Base-by-base conservation (phyloP, 2,797 vertebrate species). In the Enteromius trimaculatus region DNA sequence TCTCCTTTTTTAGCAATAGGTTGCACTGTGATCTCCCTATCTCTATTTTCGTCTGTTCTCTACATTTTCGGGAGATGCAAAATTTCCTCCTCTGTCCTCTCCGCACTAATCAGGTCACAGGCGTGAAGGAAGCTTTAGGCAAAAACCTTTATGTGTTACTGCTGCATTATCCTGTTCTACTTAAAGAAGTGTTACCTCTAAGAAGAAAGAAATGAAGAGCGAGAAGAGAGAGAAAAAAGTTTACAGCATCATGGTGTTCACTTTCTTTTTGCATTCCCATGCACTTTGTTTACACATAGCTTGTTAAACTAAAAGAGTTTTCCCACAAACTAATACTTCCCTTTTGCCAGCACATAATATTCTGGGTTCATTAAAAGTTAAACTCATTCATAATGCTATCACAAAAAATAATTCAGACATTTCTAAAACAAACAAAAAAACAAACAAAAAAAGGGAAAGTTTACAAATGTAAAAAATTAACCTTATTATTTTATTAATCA, bases 281-380 rank as follows among this genome's bases (percentile, higher is more conserved):
- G 94, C 94, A 96, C 94, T 95, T 95, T 96, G 95, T 96, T 96
- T 95, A 95, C 95, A 95, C 93, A 94, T 93, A 94, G 92, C 95
- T 96, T 95, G 95, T 96, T 96, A 93, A 95, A 95, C 93, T 93
- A 92, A 31, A 31, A 31, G 31, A 93, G 95, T 94, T 95, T 93
- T 96, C 94, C 94, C 94, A 94, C 93, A 95, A 95, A 94, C 94
- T 93, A n/a, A 80, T 66, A 47, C 62, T 58, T 14, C 31, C 13
- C 21, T 37, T 58, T 53, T 37, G 23, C 14, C 53, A 58, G 72
- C 13, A 31, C 44, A 72, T 26, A 72, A 13, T 51, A 51, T 53
- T 34, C 29, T 60, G 51, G 7, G 6, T 23, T 60, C n/a, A n/a
- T 14, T 55, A 37, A 11, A 55, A 55, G 31, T 55, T 58, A 23